These are phyloP conservation scores for Coptodon bakossiorum DNA, from an alignment of 2,113 vertebrate species.

Conservation along the genomic window DNA sequence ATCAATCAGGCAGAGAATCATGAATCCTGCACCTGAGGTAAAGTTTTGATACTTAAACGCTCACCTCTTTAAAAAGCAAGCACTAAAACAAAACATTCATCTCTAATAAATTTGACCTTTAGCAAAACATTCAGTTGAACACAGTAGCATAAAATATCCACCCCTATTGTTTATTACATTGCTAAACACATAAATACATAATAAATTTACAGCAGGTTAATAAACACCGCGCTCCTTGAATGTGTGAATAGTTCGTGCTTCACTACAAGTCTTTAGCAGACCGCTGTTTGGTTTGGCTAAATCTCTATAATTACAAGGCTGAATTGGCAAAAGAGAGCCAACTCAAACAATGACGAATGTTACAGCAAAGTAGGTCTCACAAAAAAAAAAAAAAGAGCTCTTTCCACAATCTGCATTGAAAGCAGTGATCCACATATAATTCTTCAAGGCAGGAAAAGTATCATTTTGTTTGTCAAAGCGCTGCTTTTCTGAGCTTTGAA, in stretches of 20 bases:
- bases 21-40: neutral
- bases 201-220: neutral
- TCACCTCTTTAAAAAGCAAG: neutral
- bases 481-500: neutral
- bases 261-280: neutral
- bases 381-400: neutral
- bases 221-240: neutral
- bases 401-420: neutral
- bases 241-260: constrained; percentile 20
- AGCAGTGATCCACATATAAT: neutral
- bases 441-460: neutral
- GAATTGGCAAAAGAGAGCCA: neutral
- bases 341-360: neutral
- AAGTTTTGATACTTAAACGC: neutral
- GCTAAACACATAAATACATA: neutral
- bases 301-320: neutral
- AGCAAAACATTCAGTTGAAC: neutral
- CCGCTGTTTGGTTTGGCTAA: neutral
- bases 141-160: neutral
- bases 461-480: neutral
- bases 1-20: neutral
- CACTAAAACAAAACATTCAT: neutral
- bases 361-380: neutral
- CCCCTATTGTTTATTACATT: neutral
- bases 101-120: neutral